Conservation (phyloP, 2,113 vertebrate species). For the Turdus rufiventris region DNA sequence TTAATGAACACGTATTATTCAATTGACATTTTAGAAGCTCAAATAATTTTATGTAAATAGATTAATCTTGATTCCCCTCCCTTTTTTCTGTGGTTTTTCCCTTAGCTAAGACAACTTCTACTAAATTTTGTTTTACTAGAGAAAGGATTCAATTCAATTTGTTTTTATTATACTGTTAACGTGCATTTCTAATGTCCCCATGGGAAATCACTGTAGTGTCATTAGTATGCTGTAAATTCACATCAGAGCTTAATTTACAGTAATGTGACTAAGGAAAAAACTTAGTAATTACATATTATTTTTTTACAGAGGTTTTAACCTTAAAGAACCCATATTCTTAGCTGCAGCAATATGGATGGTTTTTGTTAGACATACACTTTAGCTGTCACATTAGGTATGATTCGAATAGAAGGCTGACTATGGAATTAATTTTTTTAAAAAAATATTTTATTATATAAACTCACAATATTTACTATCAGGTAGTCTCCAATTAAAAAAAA, state of each 20-base stretch:
- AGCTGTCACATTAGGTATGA: neutral
- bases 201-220: neutral
- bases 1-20: neutral
- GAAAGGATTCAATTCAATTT: neutral
- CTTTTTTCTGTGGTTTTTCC: neutral
- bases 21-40: neutral
- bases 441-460: neutral
- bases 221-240: neutral
- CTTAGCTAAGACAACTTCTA: neutral
- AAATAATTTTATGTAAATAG: conserved; percentile 5
- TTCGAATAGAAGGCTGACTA: neutral
- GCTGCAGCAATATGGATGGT: neutral
- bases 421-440: neutral
- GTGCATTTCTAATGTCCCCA: neutral
- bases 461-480: neutral
- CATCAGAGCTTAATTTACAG: neutral
- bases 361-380: neutral
- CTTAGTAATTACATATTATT: neutral
- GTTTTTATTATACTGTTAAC: neutral
- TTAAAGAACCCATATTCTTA: neutral
- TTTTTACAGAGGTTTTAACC: neutral
- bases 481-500: neutral
- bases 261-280: neutral
- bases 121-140: neutral
- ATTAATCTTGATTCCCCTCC: neutral